These are phyloP conservation scores for Leucania comma DNA, from an alignment of 2,888 invertebrate genomes.

Conservation along the genomic window DNA sequence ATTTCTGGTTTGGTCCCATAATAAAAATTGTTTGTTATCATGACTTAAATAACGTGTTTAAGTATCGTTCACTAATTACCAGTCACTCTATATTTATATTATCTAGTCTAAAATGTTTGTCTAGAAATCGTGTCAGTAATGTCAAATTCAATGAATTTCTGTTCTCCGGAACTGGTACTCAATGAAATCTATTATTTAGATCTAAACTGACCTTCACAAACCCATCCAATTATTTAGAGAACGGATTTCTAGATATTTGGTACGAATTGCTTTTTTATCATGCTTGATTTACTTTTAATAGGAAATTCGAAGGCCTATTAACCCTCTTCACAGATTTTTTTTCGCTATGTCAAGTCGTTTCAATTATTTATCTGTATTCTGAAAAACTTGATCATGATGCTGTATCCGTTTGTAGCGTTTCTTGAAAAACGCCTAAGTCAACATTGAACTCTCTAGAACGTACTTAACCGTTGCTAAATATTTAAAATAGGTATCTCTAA, in stretches of 20 bases:
- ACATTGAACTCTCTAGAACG: no score
- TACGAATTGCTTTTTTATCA: constrained; percentile 33
- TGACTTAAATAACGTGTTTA: no score
- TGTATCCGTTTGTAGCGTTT: background rate
- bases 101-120: background rate
- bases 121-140: background rate
- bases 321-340: constrained; percentile 18
- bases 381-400: no score
- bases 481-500: no score
- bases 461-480: no score
- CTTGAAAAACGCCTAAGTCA: no score
- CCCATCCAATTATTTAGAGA: constrained; percentile 33
- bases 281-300: constrained; percentile 34
- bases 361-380: background rate
- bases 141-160: no score
- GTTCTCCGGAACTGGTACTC: background rate
- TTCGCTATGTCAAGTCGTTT: background rate
- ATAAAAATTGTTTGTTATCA: no score
- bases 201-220: constrained; percentile 7
- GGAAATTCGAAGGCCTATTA: constrained; percentile 26
- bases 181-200: background rate
- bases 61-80: no score
- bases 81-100: no score
- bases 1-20: no score
- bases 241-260: constrained; percentile 29